A percentile compares a stretch with the other conserved stretches of the same genome.
phyloP scores from a whole-genome alignment of 2,888 invertebrate genomes.

The Aleiodes testaceus region DNA sequence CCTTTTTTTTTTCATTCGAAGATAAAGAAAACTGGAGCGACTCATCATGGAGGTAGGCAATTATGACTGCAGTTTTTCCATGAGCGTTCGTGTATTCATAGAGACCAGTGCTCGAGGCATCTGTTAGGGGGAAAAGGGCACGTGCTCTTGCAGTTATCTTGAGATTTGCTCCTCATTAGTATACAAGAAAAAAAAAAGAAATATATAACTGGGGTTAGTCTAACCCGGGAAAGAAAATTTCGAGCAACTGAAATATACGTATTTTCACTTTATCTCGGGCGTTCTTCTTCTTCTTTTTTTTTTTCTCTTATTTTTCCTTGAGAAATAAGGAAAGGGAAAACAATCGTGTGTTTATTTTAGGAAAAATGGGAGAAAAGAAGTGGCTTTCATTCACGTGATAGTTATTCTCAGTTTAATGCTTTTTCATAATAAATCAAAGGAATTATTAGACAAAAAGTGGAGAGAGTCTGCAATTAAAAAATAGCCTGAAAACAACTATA shows the following conservation, averaged over 20 bases:
- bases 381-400: slow-evolving; percentile 17
- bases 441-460: slow-evolving; percentile 70
- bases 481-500: slow-evolving; percentile 58
- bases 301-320: slow-evolving; percentile 12
- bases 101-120: slow-evolving; percentile 35
- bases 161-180: slow-evolving; percentile 67
- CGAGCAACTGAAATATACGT: slow-evolving; percentile 21
- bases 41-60: slow-evolving; percentile 53
- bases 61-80: slow-evolving; percentile 57
- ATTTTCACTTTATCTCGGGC: no score
- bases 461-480: slow-evolving; percentile 70
- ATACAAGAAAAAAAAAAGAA: slow-evolving; percentile 51
- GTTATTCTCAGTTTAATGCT: slow-evolving; percentile 43
- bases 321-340: slow-evolving; percentile 37
- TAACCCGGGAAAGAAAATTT: slow-evolving; percentile 44
- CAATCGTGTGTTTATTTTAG: slow-evolving; percentile 33
- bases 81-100: slow-evolving; percentile 48
- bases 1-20: slow-evolving; percentile 14
- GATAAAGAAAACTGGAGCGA: slow-evolving; percentile 40
- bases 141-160: slow-evolving; percentile 65
- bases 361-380: slow-evolving; percentile 41
- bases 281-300: no score
- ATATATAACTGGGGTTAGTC: slow-evolving; percentile 41
- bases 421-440: slow-evolving; percentile 53
- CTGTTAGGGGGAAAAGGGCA: slow-evolving; percentile 50